Evolutionary conservation across 2,113 vertebrate genomes (phyloP), one percentile per base, ranked within the genome.

Genomic region (Motacilla tschutschensis): DNA sequence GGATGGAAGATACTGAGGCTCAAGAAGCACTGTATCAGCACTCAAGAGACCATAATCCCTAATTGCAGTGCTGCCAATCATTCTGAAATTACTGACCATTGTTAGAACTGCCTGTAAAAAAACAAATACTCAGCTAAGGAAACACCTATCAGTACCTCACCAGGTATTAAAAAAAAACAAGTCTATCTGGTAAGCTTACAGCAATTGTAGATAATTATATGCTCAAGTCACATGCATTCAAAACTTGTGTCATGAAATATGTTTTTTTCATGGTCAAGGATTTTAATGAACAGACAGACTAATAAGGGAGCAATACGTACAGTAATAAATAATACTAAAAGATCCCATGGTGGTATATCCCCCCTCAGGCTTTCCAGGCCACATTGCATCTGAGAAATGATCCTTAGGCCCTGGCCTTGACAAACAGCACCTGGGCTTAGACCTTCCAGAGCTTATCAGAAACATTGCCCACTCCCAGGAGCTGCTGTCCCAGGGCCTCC

Each of bases 311-410:
- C 5, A 59, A 5, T 43, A 81, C 75, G 8, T 4, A 54, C 1
- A 43, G 1, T 22, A 77, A 70, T 38, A 80, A 80, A 66, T 78
- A 51, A 40, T 22, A n/a, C 20, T 63, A 58, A 67, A 70, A 83
- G 16, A 51, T 66, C 5, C 8, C 3, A 1, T 22, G 7, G 17
- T 9, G 5, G 14, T 26, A 9, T 28, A 46, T 46, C 3, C 5
- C 1, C 4, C 0, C 4, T 10, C 21, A 26, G 0, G 2, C 40
- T 62, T 53, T 18, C 7, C 22, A 38, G 40, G 22, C 12, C 9
- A 28, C 28, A 10, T 3, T 40, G 18, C 0, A 28, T 33, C 48
- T 38, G 57, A n/a, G 17, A 17, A 28, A 81, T 8, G 14, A 18
- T 46, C 21, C 1, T n/a, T 18, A 44, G 14, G n/a, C n/a, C 10